These are phyloP conservation scores for Anguilla marmorata DNA, from an alignment of 2,797 vertebrate genomes.

Conservation along the genomic window DNA sequence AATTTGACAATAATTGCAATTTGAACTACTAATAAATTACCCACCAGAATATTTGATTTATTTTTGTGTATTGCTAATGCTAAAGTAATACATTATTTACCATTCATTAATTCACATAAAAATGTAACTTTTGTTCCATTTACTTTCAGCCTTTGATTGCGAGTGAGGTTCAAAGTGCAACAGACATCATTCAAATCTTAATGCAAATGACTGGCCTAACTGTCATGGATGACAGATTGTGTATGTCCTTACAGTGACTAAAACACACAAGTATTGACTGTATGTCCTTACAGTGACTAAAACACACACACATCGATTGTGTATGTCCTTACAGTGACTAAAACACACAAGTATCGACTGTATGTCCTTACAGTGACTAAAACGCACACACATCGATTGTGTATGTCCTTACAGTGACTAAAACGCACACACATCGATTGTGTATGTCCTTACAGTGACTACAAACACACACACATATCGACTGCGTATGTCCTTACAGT, in stretches of 20 bases:
- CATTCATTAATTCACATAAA: constrained; percentile 27
- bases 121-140: constrained; percentile 13
- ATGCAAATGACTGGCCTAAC: background rate
- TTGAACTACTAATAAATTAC: constrained; percentile 55
- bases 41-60: constrained; percentile 47
- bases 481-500: background rate
- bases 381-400: background rate
- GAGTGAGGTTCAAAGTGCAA: constrained; percentile 3
- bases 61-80: constrained; percentile 58
- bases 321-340: background rate
- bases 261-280: background rate
- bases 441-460: background rate
- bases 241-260: background rate
- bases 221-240: background rate
- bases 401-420: background rate
- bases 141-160: constrained; percentile 14
- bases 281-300: background rate
- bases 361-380: background rate
- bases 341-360: background rate
- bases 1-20: constrained; percentile 60
- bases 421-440: background rate
- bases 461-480: background rate
- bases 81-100: constrained; percentile 52
- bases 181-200: constrained; percentile 7
- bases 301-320: background rate